Conservation (phyloP, 2,888 invertebrate species). For the Tetramorium bicarinatum region DNA sequence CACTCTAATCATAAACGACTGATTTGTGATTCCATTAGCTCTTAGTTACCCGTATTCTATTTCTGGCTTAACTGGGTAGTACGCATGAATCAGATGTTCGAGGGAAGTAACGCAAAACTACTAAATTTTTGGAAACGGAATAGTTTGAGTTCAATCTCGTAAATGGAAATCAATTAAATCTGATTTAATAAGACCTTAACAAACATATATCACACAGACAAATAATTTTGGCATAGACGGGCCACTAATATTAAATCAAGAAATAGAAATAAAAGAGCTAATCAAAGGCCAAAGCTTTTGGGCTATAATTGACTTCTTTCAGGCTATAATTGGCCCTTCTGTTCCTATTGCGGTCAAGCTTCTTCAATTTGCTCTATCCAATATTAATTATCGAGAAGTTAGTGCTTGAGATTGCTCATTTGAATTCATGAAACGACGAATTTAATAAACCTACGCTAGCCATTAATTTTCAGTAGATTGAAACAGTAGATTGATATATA, state of each 20-base stretch:
- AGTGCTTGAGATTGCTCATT: not conserved
- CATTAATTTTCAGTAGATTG: not conserved
- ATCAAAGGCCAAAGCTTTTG: slow-evolving; percentile 3
- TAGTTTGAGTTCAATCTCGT: not conserved
- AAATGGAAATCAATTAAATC: not conserved
- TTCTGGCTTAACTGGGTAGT: not conserved
- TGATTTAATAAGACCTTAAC: not conserved
- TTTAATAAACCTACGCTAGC: not conserved
- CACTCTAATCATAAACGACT: slow-evolving; percentile 1
- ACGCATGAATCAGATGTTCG: not conserved
- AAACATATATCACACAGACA: not conserved
- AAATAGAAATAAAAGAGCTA: not conserved
- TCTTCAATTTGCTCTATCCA: not conserved
- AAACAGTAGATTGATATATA: not conserved
- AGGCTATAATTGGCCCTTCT: not conserved
- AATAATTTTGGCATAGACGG: not conserved
- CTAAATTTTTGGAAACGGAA: not conserved
- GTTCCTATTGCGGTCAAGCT: not conserved
- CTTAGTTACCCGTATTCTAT: slow-evolving; percentile 8
- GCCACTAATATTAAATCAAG: not conserved
- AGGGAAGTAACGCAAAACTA: not conserved
- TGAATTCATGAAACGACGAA: not conserved
- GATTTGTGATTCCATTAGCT: slow-evolving; percentile 29
- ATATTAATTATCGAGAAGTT: not conserved
- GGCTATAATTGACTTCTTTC: slow-evolving; percentile 13